Evolutionary conservation across 2,888 invertebrate genomes (phyloP), one percentile per base, ranked within the genome.

Genomic region (Agrilus cyanescens): DNA sequence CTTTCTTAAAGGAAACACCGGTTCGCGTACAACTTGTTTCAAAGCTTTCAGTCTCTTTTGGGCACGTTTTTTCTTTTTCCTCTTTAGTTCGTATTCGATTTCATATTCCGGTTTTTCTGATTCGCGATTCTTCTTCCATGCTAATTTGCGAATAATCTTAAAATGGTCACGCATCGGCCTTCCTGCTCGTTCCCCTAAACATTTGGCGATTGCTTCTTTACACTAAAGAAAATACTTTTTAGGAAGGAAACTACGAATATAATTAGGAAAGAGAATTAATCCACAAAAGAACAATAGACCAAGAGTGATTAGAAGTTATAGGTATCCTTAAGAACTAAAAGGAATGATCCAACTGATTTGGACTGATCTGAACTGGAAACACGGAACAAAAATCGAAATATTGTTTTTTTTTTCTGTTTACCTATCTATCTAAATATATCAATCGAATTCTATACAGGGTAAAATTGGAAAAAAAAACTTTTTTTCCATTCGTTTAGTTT

Each of bases 151-250:
- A n/a, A 67, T 66, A 15, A 66, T 60, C 44, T 60, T 57, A 50
- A 62, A 66, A 48, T 65, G 61, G 46, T 67, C 67, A 16, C 65
- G 53, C 12, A 67, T 41, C 1, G 65, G 65, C 34, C 58, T 53
- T 3, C 68, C 68, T 3, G 63, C 60, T 39, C 63, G 46, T 41
- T 58, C 56, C 1, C 66, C 66, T 3, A 67, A 48, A 44, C 65
- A 63, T 44, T 65, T 65, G 49, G 66, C 62, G 16, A 66, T 65
- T 1, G 65, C 66, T 51, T 65, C 62, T 15, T 56, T 55, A 45
- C 66, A 67, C 65, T 65, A 40, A 7, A 14, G 33, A 14, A 14
- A 15, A 7, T 4, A 13, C 3, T 33, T 33, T 2, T 2, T 30
- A 10, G 10, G 10, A 30, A 30, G 31, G 31, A 10, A 10, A 10